Conservation (phyloP, 1,140 invertebrate genomes). For the Yoshiicerus persimilis region DNA sequence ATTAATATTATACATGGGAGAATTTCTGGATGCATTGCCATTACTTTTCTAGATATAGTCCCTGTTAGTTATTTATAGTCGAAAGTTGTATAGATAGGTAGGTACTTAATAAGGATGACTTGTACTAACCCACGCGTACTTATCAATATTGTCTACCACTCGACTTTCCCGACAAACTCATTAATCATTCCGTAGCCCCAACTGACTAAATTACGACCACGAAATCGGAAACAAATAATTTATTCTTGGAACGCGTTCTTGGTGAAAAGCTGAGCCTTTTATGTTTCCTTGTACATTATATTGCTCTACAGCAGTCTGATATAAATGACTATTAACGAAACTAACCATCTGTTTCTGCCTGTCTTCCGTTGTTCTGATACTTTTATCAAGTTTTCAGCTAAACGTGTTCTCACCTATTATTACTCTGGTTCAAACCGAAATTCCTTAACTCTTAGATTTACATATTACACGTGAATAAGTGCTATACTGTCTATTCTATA, state of each 20-base stretch:
- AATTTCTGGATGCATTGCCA: too few relatives aligned
- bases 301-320: too few relatives aligned
- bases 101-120: neutral
- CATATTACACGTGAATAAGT: too few relatives aligned
- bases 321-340: too few relatives aligned
- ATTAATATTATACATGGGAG: too few relatives aligned
- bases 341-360: neutral
- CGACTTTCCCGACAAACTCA: neutral
- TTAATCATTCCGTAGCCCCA: conserved; percentile 19
- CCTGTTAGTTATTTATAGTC: too few relatives aligned
- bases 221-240: conserved; percentile 33
- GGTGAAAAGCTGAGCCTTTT: neutral
- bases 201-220: conserved; percentile 16
- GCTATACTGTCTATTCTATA: too few relatives aligned
- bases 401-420: neutral
- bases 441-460: too few relatives aligned
- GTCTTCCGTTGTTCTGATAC: neutral
- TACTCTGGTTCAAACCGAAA: too few relatives aligned
- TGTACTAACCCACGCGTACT: neutral
- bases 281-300: neutral
- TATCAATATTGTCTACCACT: neutral
- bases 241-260: neutral
- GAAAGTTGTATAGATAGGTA: neutral
- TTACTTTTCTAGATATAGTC: too few relatives aligned
- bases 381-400: neutral